These are phyloP conservation scores for Plectrocnemia conspersa DNA, from an alignment of 1,140 invertebrate species.

Conservation along the genomic window DNA sequence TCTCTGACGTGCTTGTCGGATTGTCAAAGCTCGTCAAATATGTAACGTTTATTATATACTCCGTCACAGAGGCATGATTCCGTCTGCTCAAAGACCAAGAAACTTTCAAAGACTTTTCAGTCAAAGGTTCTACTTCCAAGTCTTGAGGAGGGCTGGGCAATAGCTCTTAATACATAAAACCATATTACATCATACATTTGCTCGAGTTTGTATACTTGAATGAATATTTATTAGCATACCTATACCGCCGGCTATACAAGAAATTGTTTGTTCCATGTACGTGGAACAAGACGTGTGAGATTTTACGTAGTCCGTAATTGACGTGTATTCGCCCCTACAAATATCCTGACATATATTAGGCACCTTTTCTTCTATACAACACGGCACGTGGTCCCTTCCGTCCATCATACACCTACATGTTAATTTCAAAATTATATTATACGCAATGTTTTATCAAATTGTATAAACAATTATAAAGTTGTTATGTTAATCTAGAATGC, in stretches of 20 bases:
- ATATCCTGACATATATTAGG: slow-evolving; percentile 81
- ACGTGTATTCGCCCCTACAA: slow-evolving; percentile 76
- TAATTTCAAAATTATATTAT: neutral
- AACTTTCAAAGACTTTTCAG: slow-evolving; percentile 63
- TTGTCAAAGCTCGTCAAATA: slow-evolving; percentile 62
- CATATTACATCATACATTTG: neutral
- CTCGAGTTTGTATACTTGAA: neutral
- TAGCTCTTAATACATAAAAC: slow-evolving; percentile 51
- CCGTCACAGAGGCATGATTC: slow-evolving; percentile 59
- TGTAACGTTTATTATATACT: slow-evolving; percentile 69
- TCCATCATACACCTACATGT: slow-evolving; percentile 61
- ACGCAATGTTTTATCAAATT: neutral
- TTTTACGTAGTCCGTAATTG: slow-evolving; percentile 76
- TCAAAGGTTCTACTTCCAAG: slow-evolving; percentile 64
- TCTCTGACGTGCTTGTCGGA: slow-evolving; percentile 47
- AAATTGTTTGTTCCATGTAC: slow-evolving; percentile 74
- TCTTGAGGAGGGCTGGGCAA: slow-evolving; percentile 67
- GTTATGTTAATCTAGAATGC: too few species aligned
- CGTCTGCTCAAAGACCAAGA: slow-evolving; percentile 62
- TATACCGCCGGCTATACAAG: slow-evolving; percentile 75
- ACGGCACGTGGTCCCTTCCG: slow-evolving; percentile 77
- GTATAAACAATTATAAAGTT: neutral
- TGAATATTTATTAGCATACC: slow-evolving; percentile 49
- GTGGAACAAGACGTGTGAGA: slow-evolving; percentile 77
- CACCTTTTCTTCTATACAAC: slow-evolving; percentile 72